Base-by-base conservation (phyloP, 2,113 vertebrate species). In the Ammodytes marinus region DNA sequence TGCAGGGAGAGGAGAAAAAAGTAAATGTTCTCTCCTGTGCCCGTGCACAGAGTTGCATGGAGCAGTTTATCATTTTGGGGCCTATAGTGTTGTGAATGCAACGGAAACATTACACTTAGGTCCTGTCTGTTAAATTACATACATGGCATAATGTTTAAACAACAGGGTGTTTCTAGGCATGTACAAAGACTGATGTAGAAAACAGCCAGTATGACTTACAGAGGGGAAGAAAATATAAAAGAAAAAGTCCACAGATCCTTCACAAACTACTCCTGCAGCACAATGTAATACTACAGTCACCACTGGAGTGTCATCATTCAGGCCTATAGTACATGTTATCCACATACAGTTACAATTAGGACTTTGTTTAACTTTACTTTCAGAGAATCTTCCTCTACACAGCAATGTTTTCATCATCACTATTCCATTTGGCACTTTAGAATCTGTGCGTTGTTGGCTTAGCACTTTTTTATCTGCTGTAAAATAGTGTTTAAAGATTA, bases 21-120 rank as follows among this genome's bases (percentile, higher is more conserved):
- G 70, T 74, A 84, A 89, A 89, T 77, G 79, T 80, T 89, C 80
- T 88, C 84, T 89, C n/a, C 53, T 71, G 80, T 75, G 88, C 73
- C 61, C 70, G 76, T 81, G 87, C 27, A 46, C 83, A 77, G 82
- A 75, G 83, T 49, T 84, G 79, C 80, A 79, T 81, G 76, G 54
- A 88, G 82, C 77, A 80, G 83, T 89, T 90, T 69, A 90, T 89
- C 82, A 89, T 61, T 64, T 40, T 50, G 53, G 42, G 50, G 46
- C 35, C 27, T 27, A 27, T 70, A 35, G 58, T 47, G 75, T 35
- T 81, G 80, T 74, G 57, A 79, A 89, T 45, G 65, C 49, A 74
- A 68, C 54, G 68, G 50, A 76, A 82, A 77, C 67, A 84, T 80
- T 58, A 66, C 57, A 74, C 71, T 49, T 59, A 58, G 43, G 60